Evolutionary conservation across 2,797 vertebrate genomes (phyloP).

Genomic region (Potorous gilbertii): DNA sequence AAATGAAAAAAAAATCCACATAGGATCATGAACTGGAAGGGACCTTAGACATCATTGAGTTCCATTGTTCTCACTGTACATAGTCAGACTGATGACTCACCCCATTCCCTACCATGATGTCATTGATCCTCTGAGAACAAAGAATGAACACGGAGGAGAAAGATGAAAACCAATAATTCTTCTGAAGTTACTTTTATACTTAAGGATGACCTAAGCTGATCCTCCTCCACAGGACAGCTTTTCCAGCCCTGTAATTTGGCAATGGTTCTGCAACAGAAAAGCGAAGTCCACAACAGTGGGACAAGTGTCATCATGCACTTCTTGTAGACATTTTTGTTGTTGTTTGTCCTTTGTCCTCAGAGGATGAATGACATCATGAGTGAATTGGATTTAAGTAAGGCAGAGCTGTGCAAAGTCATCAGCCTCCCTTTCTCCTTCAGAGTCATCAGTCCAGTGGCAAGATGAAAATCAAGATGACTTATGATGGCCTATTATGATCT

Average conservation of each 20-base stretch:
- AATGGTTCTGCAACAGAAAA: neutral
- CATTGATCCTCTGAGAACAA: too few relatives aligned
- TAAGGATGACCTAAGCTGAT: neutral
- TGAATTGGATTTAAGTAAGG: too few relatives aligned
- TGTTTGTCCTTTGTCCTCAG: too few relatives aligned
- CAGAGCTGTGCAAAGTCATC: too few relatives aligned
- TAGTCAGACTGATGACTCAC: too few relatives aligned
- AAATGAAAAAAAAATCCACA: neutral
- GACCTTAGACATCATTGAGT: neutral
- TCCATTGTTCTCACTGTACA: neutral
- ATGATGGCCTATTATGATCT: too few relatives aligned
- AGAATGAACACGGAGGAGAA: neutral
- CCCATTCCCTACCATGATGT: too few relatives aligned
- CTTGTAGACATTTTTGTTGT: too few relatives aligned
- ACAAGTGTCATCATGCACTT: neutral
- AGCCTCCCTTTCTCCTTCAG: too few relatives aligned
- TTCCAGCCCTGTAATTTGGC: neutral
- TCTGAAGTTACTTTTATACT: neutral
- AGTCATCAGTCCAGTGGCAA: too few relatives aligned
- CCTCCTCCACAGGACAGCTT: neutral
- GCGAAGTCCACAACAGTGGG: neutral
- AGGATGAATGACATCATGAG: too few relatives aligned
- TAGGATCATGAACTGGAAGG: neutral
- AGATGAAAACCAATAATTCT: neutral
- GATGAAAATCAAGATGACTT: too few relatives aligned